Percentiles rank a stretch among this genome's conserved stretches.
phyloP scores from a whole-genome alignment of 1,140 invertebrate genomes.

The Drosophila eugracilis region DNA sequence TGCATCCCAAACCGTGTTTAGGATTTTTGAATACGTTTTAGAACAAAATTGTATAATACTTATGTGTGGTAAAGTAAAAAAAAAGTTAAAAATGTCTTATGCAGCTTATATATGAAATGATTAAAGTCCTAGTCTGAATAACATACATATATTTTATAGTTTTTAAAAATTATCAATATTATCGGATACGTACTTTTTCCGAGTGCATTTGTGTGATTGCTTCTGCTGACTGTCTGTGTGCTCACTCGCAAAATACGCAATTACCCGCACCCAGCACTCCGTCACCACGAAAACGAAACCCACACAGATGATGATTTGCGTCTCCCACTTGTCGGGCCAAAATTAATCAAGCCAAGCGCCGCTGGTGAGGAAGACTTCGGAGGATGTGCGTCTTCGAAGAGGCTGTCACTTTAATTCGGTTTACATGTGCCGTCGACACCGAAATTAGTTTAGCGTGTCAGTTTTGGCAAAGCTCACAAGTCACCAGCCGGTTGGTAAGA shows the following conservation, averaged over 20 bases:
- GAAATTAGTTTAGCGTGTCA: constrained; percentile 78
- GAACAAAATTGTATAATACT: too few species aligned
- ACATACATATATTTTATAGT: too few species aligned
- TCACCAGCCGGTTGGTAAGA: constrained; percentile 10
- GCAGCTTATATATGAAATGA: too few species aligned
- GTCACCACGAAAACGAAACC: constrained; percentile 6
- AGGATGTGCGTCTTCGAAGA: constrained; percentile 35
- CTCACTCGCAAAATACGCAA: constrained; percentile 72
- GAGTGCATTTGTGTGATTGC: constrained; percentile 32
- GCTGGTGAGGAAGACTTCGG: constrained; percentile 3
- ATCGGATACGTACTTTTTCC: background rate
- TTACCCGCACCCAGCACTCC: constrained; percentile 60
- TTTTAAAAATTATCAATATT: too few species aligned
- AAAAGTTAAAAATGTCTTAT: too few species aligned
- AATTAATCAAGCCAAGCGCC: constrained; percentile 72
- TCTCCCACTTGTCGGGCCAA: constrained; percentile 67
- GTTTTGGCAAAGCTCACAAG: constrained; percentile 46
- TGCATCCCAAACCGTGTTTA: too few species aligned
- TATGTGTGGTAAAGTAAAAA: too few species aligned
- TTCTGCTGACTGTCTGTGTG: constrained; percentile 35
- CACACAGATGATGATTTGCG: constrained; percentile 65
- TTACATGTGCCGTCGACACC: constrained; percentile 74
- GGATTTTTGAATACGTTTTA: too few species aligned
- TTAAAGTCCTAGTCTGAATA: too few species aligned
- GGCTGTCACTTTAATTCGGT: constrained; percentile 63